phyloP scores from a whole-genome alignment of 2,113 vertebrate species.

The Benitochromis conjunctus region DNA sequence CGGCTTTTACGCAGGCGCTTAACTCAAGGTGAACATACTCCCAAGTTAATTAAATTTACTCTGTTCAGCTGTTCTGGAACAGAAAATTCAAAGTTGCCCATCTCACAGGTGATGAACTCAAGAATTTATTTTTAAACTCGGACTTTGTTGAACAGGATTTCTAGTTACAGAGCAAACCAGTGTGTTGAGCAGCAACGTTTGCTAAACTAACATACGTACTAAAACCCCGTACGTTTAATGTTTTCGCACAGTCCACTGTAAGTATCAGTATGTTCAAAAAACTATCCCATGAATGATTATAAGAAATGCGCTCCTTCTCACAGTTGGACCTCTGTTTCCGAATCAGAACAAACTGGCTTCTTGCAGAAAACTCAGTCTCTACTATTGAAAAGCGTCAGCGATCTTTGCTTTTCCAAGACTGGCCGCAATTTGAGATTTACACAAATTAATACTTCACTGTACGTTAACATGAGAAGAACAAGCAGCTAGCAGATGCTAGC shows the following conservation, averaged over 20 bases:
- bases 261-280: background rate
- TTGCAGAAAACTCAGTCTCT: background rate
- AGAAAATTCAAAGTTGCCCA: accelerated
- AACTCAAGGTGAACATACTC: background rate
- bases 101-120: too few relatives aligned
- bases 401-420: background rate
- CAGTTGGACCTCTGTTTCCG: background rate
- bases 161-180: background rate
- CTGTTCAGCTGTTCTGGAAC: background rate
- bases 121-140: background rate
- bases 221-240: background rate
- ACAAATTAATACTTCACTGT: background rate
- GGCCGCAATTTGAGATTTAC: background rate
- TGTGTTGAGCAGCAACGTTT: background rate
- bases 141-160: background rate
- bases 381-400: accelerated
- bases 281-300: background rate
- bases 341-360: background rate
- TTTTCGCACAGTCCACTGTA: background rate
- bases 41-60: background rate
- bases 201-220: background rate
- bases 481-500: background rate
- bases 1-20: background rate
- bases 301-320: background rate
- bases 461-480: background rate